Evolutionary conservation across 2,113 vertebrate species (phyloP).

Genomic region (Platichthys flesus): DNA sequence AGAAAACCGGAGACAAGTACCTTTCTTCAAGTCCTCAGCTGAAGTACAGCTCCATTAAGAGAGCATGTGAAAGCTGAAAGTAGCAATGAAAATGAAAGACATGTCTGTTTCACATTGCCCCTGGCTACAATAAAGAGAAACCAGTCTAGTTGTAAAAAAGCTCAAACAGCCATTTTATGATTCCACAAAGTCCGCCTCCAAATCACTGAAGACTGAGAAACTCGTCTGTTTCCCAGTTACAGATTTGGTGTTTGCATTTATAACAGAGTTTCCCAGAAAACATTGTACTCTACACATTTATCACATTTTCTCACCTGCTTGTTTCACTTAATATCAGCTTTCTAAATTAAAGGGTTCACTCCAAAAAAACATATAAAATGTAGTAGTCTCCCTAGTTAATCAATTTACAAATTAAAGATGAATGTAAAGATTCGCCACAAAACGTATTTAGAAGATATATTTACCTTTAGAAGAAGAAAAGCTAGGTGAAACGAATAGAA

Average conservation of each 20-base stretch:
- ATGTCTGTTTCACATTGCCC: slow-evolving; percentile 34
- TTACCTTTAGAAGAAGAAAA: neutral
- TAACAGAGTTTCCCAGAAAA: slow-evolving; percentile 7
- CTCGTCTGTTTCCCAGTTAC: neutral
- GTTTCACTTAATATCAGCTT: neutral
- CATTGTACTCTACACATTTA: neutral
- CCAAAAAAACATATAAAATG: too few species aligned
- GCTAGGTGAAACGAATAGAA: neutral
- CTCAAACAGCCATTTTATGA: slow-evolving; percentile 33
- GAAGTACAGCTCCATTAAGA: slow-evolving; percentile 15
- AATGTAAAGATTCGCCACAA: too few species aligned
- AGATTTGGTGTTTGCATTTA: slow-evolving; percentile 7
- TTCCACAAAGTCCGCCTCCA: slow-evolving; percentile 33
- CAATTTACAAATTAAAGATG: too few species aligned
- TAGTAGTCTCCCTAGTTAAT: too few species aligned
- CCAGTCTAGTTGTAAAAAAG: slow-evolving; percentile 38
- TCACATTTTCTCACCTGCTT: neutral
- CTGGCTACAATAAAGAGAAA: slow-evolving; percentile 41
- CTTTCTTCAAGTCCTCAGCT: slow-evolving; percentile 11
- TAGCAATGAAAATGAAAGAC: slow-evolving; percentile 13
- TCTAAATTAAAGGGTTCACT: too few species aligned
- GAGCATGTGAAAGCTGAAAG: slow-evolving; percentile 12
- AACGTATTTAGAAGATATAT: too few species aligned
- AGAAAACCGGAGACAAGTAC: slow-evolving; percentile 10
- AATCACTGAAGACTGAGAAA: slow-evolving; percentile 9